Evolutionary conservation across 2,888 invertebrate species (phyloP).

Genomic region (Agonopterix subpropinquella): DNA sequence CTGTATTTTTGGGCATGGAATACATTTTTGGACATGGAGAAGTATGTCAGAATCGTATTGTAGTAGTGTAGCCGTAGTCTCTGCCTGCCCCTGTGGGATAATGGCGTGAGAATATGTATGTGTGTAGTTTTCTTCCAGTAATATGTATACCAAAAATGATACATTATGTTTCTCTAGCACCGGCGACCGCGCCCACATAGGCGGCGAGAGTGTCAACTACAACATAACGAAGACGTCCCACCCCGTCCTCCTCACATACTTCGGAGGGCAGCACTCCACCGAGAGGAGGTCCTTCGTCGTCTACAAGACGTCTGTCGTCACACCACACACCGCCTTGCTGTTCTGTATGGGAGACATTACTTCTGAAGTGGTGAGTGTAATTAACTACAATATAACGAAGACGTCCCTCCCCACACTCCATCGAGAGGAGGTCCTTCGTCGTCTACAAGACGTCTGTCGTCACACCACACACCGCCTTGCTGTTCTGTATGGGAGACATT

Average conservation of each 20-base stretch:
- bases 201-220: constrained; percentile 79
- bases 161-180: constrained; percentile 42
- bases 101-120: too few species aligned
- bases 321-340: constrained; percentile 75
- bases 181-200: constrained; percentile 73
- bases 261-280: constrained; percentile 72
- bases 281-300: constrained; percentile 73
- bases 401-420: constrained; percentile 55
- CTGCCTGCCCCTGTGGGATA: too few species aligned
- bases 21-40: too few species aligned
- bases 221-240: constrained; percentile 38
- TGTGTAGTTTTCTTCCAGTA: too few species aligned
- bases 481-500: constrained; percentile 62
- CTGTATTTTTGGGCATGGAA: too few species aligned
- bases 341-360: constrained; percentile 53
- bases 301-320: constrained; percentile 74
- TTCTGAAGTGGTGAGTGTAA: too few species aligned
- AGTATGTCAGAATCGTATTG: too few species aligned
- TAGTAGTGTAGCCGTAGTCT: too few species aligned
- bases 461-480: constrained; percentile 73
- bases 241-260: constrained; percentile 70
- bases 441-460: constrained; percentile 76
- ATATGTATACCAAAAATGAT: too few species aligned
- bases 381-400: constrained; percentile 63
- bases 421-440: constrained; percentile 68